phyloP scores from a whole-genome alignment of 2,113 vertebrate genomes.

The Carassius gibelio region DNA sequence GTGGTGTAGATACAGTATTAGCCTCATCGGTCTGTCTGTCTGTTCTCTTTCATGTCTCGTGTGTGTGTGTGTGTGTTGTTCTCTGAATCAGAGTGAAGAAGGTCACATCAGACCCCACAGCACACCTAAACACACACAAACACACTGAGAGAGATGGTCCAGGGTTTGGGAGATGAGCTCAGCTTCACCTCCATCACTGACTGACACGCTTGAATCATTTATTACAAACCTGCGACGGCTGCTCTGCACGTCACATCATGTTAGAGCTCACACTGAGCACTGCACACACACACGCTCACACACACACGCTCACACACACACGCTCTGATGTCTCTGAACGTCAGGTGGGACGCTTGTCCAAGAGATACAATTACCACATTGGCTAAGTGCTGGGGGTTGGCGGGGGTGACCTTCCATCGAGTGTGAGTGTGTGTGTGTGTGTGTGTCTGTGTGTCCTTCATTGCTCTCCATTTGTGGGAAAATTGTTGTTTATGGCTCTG shows the following conservation, averaged over 20 bases:
- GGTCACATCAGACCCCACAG: constrained; percentile 96
- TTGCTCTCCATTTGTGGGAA: constrained; percentile 71
- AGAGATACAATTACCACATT: constrained; percentile 53
- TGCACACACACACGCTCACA: constrained; percentile 42
- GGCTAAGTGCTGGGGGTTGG: constrained; percentile 47
- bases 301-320: not conserved
- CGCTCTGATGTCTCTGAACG: not conserved
- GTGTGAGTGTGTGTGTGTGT: constrained; percentile 26
- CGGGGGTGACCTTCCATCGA: constrained; percentile 65
- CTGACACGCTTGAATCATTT: constrained; percentile 72
- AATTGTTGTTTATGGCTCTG: constrained; percentile 75
- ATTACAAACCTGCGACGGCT: constrained; percentile 69
- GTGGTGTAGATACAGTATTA: not conserved
- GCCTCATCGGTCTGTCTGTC: not conserved
- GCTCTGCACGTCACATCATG: constrained; percentile 68
- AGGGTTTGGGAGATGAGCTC: constrained; percentile 63
- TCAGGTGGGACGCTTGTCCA: constrained; percentile 48
- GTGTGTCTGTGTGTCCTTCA: constrained; percentile 68
- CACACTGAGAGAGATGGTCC: constrained; percentile 79
- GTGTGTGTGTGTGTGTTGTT: constrained; percentile 10
- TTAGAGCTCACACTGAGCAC: constrained; percentile 62
- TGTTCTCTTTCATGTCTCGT: not conserved
- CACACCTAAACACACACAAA: constrained; percentile 76
- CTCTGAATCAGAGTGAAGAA: constrained; percentile 79
- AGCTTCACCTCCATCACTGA: constrained; percentile 82